Percentiles rank a stretch among this genome's conserved stretches.
These are phyloP conservation scores for Campopleginae sp. DNA, from an alignment of 2,888 invertebrate species.

Conservation along the genomic window DNA sequence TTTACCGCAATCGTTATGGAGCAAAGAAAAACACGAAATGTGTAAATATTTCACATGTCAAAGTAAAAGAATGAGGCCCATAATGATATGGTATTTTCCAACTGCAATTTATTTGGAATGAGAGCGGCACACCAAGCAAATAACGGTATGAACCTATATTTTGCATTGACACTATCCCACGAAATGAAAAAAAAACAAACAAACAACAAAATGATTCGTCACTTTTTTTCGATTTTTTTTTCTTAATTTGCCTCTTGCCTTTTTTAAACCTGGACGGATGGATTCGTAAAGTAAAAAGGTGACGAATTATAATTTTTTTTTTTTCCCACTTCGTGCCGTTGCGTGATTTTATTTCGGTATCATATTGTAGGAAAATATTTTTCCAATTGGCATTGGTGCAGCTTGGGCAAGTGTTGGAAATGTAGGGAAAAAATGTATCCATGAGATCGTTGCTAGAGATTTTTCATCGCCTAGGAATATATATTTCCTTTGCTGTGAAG, in stretches of 20 bases:
- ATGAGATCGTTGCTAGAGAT: conserved; percentile 4
- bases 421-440: neutral
- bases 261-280: no score
- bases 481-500: conserved; percentile 5
- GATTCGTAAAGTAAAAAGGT: no score
- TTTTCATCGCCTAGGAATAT: neutral
- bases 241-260: no score
- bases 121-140: neutral
- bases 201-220: no score
- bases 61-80: neutral
- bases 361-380: neutral
- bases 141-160: neutral
- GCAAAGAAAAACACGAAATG: neutral
- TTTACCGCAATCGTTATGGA: neutral
- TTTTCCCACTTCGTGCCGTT: no score
- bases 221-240: no score
- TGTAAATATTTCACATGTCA: neutral
- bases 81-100: neutral
- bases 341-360: neutral
- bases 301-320: no score
- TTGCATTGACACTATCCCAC: no score
- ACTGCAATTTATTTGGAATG: neutral
- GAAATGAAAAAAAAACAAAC: no score
- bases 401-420: conserved; percentile 16
- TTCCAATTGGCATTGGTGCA: neutral